phyloP scores from a whole-genome alignment of 2,113 vertebrate genomes.

The Bolborhynchus lineola region DNA sequence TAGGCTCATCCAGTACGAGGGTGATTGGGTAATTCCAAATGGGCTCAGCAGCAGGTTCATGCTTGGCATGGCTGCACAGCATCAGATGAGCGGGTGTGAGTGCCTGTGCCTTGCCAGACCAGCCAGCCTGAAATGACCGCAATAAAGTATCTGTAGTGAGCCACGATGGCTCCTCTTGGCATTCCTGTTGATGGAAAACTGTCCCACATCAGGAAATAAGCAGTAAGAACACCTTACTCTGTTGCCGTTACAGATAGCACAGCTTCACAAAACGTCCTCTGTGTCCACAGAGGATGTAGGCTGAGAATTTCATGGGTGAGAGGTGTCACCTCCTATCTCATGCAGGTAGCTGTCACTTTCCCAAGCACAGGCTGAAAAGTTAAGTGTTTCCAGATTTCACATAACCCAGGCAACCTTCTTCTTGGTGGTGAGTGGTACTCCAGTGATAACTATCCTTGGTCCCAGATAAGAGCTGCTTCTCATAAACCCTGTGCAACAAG shows the following conservation, averaged over 20 bases:
- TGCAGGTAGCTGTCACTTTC: neutral
- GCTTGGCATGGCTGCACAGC: neutral
- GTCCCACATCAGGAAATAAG: neutral
- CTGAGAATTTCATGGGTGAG: neutral
- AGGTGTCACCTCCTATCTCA: neutral
- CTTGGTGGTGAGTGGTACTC: neutral
- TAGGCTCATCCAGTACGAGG: neutral
- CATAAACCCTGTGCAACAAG: neutral
- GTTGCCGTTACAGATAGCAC: neutral
- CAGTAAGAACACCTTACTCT: neutral
- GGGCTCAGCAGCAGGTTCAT: neutral
- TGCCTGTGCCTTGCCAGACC: neutral
- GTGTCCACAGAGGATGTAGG: neutral
- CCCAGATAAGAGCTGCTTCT: neutral
- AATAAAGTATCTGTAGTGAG: neutral
- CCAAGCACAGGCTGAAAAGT: neutral
- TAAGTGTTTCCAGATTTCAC: neutral
- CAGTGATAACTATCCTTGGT: neutral
- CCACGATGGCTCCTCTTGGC: accelerated
- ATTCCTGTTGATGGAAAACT: neutral
- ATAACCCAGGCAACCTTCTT: neutral
- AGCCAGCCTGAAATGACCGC: neutral
- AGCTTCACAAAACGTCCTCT: neutral
- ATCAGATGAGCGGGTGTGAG: neutral
- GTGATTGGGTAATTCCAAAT: neutral